Evolutionary conservation across 2,113 vertebrate genomes (phyloP).

Genomic region (Rhagologus leucostigma): DNA sequence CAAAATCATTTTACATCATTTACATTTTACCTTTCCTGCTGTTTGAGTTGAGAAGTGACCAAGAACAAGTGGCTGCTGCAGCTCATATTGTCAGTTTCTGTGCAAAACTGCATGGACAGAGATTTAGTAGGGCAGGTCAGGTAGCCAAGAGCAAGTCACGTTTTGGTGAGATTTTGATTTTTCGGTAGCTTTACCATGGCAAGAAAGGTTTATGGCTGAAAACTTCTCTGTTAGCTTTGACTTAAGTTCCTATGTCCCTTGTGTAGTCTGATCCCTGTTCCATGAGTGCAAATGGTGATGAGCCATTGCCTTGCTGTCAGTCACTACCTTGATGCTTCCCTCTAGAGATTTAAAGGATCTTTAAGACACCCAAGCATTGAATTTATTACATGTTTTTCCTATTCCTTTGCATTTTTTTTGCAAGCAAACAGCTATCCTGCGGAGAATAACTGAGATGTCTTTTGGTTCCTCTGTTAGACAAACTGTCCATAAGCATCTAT

Average conservation of each 20-base stretch:
- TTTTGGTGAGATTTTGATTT: neutral
- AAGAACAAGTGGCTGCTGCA: neutral
- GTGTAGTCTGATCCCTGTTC: neutral
- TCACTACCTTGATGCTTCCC: neutral
- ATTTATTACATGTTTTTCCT: accelerated
- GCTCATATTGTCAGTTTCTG: neutral
- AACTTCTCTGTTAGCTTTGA: neutral
- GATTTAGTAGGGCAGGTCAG: neutral
- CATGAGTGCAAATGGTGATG: neutral
- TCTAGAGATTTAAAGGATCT: neutral
- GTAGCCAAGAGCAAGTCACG: neutral
- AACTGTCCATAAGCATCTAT: neutral
- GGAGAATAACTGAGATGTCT: neutral
- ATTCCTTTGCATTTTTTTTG: neutral
- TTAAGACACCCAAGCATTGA: neutral
- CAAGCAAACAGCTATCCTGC: accelerated
- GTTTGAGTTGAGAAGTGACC: neutral
- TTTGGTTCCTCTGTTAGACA: neutral
- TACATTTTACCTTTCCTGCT: neutral
- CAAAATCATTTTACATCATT: neutral
- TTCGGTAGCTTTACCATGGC: neutral
- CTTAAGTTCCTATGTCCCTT: neutral
- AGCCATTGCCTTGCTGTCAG: neutral
- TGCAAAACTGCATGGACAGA: neutral
- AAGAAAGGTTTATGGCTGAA: neutral